Percentiles rank a stretch among this genome's conserved stretches.
Evolutionary conservation across 2,888 invertebrate genomes (phyloP).

Genomic region (Erannis defoliaria): DNA sequence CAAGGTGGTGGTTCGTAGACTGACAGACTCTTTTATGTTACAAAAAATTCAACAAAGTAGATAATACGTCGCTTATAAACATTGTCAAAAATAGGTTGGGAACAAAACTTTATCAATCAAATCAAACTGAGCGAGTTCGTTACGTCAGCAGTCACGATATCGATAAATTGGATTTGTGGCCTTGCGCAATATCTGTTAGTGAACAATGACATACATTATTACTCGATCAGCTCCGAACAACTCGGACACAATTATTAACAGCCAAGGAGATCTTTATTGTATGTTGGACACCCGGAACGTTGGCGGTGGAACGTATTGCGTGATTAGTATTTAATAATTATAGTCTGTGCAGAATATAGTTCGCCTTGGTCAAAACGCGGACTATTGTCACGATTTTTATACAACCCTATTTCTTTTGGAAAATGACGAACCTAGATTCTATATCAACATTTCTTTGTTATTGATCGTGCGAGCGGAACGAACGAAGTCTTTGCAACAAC

Average conservation of each 20-base stretch:
- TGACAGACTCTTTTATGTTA: too few species aligned
- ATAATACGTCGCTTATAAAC: not conserved
- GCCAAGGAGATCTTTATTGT: slow-evolving; percentile 36
- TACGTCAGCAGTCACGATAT: slow-evolving; percentile 70
- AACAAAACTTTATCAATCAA: slow-evolving; percentile 43
- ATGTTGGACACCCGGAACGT: slow-evolving; percentile 27
- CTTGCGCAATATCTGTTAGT: slow-evolving; percentile 63
- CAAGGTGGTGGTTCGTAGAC: too few species aligned
- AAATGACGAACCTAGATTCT: too few species aligned
- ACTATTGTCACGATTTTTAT: too few species aligned
- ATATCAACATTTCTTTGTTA: too few species aligned
- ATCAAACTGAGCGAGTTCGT: slow-evolving; percentile 55
- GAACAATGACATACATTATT: slow-evolving; percentile 69
- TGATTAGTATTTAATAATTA: not conserved
- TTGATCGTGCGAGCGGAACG: too few species aligned
- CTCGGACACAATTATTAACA: slow-evolving; percentile 45
- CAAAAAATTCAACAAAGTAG: too few species aligned
- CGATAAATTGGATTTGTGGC: slow-evolving; percentile 64
- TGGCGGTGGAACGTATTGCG: not conserved
- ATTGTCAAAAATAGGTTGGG: slow-evolving; percentile 17
- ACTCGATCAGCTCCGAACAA: slow-evolving; percentile 55
- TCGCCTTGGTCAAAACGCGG: too few species aligned
- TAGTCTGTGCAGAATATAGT: too few species aligned
- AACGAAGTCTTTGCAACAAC: too few species aligned
- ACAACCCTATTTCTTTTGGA: too few species aligned